Base-by-base conservation (phyloP, 2,888 invertebrate species). In the Chaetogeoica ovagalla region DNA sequence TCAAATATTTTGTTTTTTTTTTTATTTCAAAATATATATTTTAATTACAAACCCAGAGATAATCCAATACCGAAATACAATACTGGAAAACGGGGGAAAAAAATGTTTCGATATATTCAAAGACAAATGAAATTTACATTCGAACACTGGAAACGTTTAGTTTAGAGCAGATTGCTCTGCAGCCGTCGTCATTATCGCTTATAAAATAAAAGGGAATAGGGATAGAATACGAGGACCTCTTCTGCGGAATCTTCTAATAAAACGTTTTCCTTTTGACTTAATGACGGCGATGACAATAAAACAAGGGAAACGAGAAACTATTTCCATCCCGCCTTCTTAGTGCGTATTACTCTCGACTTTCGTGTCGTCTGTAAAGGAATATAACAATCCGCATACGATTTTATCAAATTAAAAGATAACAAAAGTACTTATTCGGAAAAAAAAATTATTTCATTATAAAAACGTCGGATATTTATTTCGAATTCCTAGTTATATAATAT, bases 341-440 rank as follows among this genome's bases (percentile, higher is more conserved):
- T 30, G 55, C 30, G 37, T 66, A 63, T 73, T 74, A 55, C 55
- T 5, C 39, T n/a, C n/a, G 43, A 7, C 55, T 5, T 21, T n/a
- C n/a, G 30, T 15, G 23, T 0, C n/a, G n/a, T 43, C 57, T 57
- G 19, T 23, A 59, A 2, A 30, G 37, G 43, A 75, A 75, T 48
- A 48, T 23, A 30, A 57, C 19, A 23, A 19, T 66, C 21, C 30
- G 30, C 57, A 57, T 59, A 76, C 52, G 60, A 57, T 69, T 69
- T 55, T 62, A 69, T 77, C 69, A 62, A 39, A 69, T 77, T 77
- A 69, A 77, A 77, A 77, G 77, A 77, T 77, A 77, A 77, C 69
- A 7, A 37, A 77, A 60, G n/a, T 7, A n/a, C 57, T 68, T 21
- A 19, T 17, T 13, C 7, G 30, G 30, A 11, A 43, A 71, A 55